Evolutionary conservation across 2,888 invertebrate species (phyloP), one percentile per base, ranked within the genome.

Genomic region (Tenthredo livida): DNA sequence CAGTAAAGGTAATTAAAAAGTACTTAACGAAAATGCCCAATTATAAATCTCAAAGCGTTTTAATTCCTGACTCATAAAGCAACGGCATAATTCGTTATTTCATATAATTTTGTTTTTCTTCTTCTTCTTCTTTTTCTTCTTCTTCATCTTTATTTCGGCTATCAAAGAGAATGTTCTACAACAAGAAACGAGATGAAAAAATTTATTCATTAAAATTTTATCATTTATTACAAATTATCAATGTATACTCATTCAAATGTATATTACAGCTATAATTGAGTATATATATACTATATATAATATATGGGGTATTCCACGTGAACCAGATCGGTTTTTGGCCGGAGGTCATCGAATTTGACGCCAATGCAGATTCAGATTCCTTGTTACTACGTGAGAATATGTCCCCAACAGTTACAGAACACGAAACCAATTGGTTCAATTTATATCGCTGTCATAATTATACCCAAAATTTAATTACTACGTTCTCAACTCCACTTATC

Each of bases 1-100:
- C 43, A 15, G 21, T 80, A 12, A 80, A 58, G 78, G 78, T 80
- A 58, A 58, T 80, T 80, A 37, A 37, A 80, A 80, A 80, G 9
- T 61, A 61, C 61, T 61, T 37, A 37, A 80, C 29, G 29, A n/a
- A 33, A 70, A 70, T 70, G 70, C 37, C 37, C 29, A 70, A 70
- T 70, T 70, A 70, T 70, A 33, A 70, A 70, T 70, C 70, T 70
- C 70, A 70, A 70, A 70, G 70, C 70, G 70, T 37, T 70, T 70
- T 37, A 70, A 70, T 37, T 70, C 37, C 70, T 1, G 37, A 15
- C 17, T 70, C 70, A 47, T 47, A 70, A 70, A 70, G 70, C 17
- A n/a, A 37, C 7, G 17, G 25, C 7, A 33, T 70, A 72, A 72
- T 72, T 29, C 25, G 21, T n/a, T 72, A 40, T 72, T 61, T 61